These are phyloP conservation scores for Melanotaenia trifasciata DNA, from an alignment of 2,797 vertebrate species.

Conservation along the genomic window DNA sequence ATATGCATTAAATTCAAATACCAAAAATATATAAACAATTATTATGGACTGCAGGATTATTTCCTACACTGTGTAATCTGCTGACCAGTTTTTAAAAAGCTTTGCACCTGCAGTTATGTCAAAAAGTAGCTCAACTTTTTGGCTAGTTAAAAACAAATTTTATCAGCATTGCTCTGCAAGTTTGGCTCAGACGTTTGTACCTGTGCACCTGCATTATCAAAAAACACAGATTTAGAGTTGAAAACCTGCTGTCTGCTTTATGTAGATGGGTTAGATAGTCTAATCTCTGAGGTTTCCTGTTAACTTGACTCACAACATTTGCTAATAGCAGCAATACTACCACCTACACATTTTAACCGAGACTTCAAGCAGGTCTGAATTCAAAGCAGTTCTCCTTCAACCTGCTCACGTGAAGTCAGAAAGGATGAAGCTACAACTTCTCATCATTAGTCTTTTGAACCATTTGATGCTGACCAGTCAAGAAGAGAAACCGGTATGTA, in stretches of 20 bases:
- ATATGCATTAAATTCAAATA: too few species aligned
- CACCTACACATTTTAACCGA: conserved; percentile 1
- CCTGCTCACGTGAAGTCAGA: not conserved
- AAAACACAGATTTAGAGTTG: not conserved
- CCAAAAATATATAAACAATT: not conserved
- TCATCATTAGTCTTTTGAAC: not conserved
- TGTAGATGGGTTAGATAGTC: conserved; percentile 11
- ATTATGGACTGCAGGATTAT: not conserved
- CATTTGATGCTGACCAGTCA: conserved; percentile 28
- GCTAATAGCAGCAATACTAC: not conserved
- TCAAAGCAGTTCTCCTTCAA: not conserved
- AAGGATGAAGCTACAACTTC: conserved; percentile 43
- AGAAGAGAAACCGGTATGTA: not conserved
- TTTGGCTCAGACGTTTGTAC: not conserved
- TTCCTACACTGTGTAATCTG: not conserved
- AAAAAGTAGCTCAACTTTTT: too few species aligned
- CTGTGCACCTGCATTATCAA: not conserved
- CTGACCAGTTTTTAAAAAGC: too few species aligned
- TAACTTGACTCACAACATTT: conserved; percentile 11
- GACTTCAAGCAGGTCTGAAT: not conserved
- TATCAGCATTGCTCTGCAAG: not conserved
- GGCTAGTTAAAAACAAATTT: too few species aligned
- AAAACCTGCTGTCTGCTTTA: conserved; percentile 1
- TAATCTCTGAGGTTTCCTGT: conserved; percentile 28
- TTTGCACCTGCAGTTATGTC: too few species aligned